Base-by-base conservation (phyloP, 2,888 invertebrate genomes). In the Imbricaverruca yamaguchii region DNA sequence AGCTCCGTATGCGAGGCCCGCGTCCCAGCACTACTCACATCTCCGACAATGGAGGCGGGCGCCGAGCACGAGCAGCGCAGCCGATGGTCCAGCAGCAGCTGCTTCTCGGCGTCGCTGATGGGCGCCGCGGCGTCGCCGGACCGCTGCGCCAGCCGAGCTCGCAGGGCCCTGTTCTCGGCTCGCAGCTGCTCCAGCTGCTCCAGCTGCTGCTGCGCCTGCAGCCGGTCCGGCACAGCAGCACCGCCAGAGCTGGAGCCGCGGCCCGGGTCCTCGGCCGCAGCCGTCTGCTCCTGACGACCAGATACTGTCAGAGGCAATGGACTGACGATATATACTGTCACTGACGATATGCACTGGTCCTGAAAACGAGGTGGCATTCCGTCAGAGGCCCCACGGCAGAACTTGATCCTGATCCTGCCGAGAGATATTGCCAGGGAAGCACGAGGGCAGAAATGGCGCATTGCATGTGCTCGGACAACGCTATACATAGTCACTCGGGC, bases 171-270 rank as follows among this genome's bases (percentile, higher is more conserved):
- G 84, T 88, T 88, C 84, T 88, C 87, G 59, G 84, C 84, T 23
- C 85, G 85, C 77, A 88, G 83, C 80, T 85, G 83, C 80, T 87
- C 86, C 39, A 87, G 74, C 74, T 74, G 74, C 74, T 74, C 53
- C 53, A 55, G 74, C 74, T 74, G 55, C 80, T 89, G 88, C 82
- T 91, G 90, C 83, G 93, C 87, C 85, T 91, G 80, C 90, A 90
- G 86, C 92, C 91, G 85, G 92, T 88, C 86, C 91, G 91, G 81
- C 91, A 91, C 63, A 91, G 89, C 6, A 92, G 92, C 12, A 91
- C 39, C 39, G 25, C 21, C n/a, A 21, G 39, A 53, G 23, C 39
- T 21, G 69, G 13, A 21, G 55, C 21, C 21, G 53, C 67, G 23
- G 39, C 12, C 25, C 9, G 39, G 15, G 15, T 39, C 69, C 13